Conservation (phyloP, 2,113 vertebrate genomes). For the Halcyon malimbica region DNA sequence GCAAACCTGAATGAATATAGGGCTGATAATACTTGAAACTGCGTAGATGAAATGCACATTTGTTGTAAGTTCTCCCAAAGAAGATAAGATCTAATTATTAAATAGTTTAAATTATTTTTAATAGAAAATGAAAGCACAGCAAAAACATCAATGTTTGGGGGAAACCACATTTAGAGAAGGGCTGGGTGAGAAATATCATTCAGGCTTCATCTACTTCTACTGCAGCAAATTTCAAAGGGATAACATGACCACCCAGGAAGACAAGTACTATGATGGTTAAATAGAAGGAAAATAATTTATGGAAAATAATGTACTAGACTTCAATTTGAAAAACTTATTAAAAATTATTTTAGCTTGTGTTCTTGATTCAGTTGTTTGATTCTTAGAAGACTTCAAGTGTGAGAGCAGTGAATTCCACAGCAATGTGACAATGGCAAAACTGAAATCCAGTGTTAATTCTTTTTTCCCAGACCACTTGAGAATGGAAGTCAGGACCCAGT, state of each 20-base stretch:
- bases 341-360: constrained; percentile 8
- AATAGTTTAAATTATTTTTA: constrained; percentile 3
- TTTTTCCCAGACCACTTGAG: background rate
- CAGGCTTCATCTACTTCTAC: background rate
- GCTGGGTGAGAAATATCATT: constrained; percentile 15
- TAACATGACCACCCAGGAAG: constrained; percentile 36
- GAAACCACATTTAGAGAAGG: constrained; percentile 29
- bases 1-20: background rate
- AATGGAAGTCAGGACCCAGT: background rate
- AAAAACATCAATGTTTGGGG: background rate
- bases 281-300: background rate
- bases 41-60: background rate
- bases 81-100: constrained; percentile 1
- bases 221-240: constrained; percentile 10
- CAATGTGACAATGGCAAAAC: background rate
- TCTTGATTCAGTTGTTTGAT: background rate
- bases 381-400: background rate
- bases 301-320: constrained; percentile 6
- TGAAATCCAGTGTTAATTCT: background rate
- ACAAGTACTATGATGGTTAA: background rate
- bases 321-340: constrained; percentile 6
- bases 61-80: background rate
- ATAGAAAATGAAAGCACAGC: constrained; percentile 11
- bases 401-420: background rate
- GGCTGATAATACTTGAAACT: background rate